Percentiles rank a stretch among this genome's conserved stretches.
Conservation (phyloP, 2,888 invertebrate genomes). For the Parelbella ahira region DNA sequence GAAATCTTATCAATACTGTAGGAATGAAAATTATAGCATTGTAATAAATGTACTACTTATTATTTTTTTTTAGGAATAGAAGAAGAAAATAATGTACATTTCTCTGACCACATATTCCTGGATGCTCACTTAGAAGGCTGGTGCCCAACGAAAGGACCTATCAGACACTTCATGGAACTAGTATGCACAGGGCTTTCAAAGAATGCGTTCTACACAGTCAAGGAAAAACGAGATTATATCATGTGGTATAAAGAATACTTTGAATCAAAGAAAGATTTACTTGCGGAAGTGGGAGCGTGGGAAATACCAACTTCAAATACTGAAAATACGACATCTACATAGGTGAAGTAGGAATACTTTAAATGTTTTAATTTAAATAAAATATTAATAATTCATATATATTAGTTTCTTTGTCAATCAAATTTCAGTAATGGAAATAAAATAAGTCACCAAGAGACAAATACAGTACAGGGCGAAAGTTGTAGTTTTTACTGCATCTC, state of each 20-base stretch:
- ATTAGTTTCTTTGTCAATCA: too few relatives aligned
- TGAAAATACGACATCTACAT: constrained; percentile 23
- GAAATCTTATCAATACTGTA: too few relatives aligned
- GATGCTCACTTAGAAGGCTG: constrained; percentile 91
- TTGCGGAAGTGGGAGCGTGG: constrained; percentile 84
- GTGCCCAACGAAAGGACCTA: constrained; percentile 94
- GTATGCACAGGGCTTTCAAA: constrained; percentile 96
- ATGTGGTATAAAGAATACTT: constrained; percentile 96
- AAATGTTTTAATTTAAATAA: too few relatives aligned
- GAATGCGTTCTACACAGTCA: constrained; percentile 93
- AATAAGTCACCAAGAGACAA: too few relatives aligned
- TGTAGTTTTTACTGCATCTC: too few relatives aligned
- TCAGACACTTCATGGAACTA: constrained; percentile 98
- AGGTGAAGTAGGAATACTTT: too few relatives aligned
- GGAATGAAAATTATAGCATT: too few relatives aligned
- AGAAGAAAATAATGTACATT: constrained; percentile 86
- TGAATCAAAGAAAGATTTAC: constrained; percentile 86
- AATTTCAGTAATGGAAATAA: too few relatives aligned
- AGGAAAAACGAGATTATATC: constrained; percentile 94
- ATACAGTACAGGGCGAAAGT: too few relatives aligned
- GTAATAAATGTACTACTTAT: too few relatives aligned
- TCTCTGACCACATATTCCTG: constrained; percentile 96
- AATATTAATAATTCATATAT: too few relatives aligned
- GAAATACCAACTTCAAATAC: constrained; percentile 40
- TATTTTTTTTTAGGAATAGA: constrained; percentile 78